phyloP scores from a whole-genome alignment of 2,888 invertebrate species.

The Drosophila emarginata region DNA sequence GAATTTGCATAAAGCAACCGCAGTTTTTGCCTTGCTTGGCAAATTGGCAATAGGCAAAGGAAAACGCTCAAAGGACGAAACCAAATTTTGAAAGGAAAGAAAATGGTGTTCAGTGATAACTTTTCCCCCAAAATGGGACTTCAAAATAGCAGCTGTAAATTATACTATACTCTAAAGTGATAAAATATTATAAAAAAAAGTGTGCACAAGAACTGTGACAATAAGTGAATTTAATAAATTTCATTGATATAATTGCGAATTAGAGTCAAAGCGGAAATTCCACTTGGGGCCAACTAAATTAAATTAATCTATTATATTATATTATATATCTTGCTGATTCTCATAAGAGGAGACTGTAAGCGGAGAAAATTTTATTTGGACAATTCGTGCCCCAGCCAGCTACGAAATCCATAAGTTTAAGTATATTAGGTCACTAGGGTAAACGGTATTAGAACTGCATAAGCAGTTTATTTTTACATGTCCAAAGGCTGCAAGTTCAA shows the following conservation, averaged over 20 bases:
- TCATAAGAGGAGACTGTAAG: not conserved
- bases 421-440: not conserved
- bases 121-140: not conserved
- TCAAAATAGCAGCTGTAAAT: not conserved
- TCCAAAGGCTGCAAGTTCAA: conserved; percentile 56
- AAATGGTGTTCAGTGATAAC: not conserved
- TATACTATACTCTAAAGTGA: not conserved
- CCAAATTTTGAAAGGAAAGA: not conserved
- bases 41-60: not conserved
- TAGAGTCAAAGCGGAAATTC: conserved; percentile 2
- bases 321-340: not conserved
- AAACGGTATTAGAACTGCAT: conserved; percentile 50
- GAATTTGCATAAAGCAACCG: too few relatives aligned
- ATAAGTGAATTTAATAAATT: not conserved
- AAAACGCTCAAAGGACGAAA: not conserved
- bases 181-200: too few relatives aligned
- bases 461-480: conserved; percentile 70
- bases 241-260: conserved; percentile 3
- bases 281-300: not conserved
- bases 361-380: not conserved
- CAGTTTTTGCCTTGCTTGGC: not conserved
- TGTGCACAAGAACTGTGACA: not conserved
- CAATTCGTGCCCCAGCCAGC: not conserved
- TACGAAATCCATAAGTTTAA: not conserved
- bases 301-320: not conserved